Base-by-base conservation (phyloP, 2,888 invertebrate genomes). In the Amphiduros pacificus region DNA sequence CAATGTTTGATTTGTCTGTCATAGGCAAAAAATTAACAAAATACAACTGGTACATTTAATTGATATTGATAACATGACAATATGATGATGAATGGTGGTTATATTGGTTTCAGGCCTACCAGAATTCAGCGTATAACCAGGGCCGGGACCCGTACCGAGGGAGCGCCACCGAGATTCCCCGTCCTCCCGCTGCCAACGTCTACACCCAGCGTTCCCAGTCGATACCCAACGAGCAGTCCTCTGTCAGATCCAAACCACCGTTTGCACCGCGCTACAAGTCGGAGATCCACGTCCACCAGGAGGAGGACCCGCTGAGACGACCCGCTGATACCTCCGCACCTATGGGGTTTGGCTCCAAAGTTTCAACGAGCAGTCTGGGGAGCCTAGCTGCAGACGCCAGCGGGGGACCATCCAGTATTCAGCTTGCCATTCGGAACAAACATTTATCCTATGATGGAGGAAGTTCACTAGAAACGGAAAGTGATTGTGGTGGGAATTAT, bases 21-120 rank as follows among this genome's bases (percentile, higher is more conserved):
- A n/a, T n/a, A n/a, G n/a, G n/a, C n/a, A n/a, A n/a, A 36, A 36
- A 36, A 36, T 36, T 36, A 36, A 9, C 36, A 36, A 36, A 36
- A 36, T 9, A 9, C 17, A 36, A 14, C 17, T 36, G 9, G 17
- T 9, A 36, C 17, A 14, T 36, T 9, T 36, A 14, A 14, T 36
- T 36, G 17, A 36, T 17, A 9, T 36, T 36, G 36, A 14, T 36
- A 36, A 36, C 36, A 49, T 36, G 9, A 36, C 9, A 9, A 36
- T 36, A 36, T 36, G 36, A 11, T 36, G 9, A 36, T 36, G 17
- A 36, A 36, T 36, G 36, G 36, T 36, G 44, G n/a, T n/a, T 17
- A 9, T 17, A n/a, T n/a, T n/a, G n/a, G 26, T 58, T 62, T 41
- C 73, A 78, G 78, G 76, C 78, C 5, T 77, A 77, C 62, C 72